Conservation (phyloP, 1,140 invertebrate genomes). For the Drosophila gunungcola region DNA sequence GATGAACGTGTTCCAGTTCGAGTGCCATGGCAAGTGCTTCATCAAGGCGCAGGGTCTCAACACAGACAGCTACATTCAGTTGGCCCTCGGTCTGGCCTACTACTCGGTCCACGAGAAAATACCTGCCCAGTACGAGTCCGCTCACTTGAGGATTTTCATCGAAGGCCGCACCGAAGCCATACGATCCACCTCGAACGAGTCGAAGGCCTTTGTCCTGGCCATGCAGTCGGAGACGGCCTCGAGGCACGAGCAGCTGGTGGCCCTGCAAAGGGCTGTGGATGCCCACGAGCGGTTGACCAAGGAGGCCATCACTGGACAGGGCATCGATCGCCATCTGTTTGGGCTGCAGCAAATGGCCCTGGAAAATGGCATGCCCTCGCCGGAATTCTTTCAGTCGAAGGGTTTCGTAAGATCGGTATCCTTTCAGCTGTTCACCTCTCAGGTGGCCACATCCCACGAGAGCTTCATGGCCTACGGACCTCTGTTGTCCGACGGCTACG, state of each 20-base stretch:
- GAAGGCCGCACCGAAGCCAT: conserved; percentile 96
- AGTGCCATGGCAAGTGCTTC: conserved; percentile 91
- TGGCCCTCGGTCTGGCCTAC: conserved; percentile 95
- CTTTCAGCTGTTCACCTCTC: conserved; percentile 93
- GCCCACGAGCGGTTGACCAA: conserved; percentile 92
- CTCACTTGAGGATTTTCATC: conserved; percentile 91
- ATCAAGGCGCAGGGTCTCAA: conserved; percentile 92
- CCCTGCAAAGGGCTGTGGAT: conserved; percentile 90
- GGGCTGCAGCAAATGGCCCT: conserved; percentile 93
- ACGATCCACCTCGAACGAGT: conserved; percentile 92
- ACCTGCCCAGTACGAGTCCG: conserved; percentile 95
- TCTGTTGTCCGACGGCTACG: conserved; percentile 90
- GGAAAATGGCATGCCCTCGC: conserved; percentile 90
- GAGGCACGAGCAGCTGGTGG: conserved; percentile 28
- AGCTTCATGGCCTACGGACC: conserved; percentile 94
- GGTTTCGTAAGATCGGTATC: conserved; percentile 89
- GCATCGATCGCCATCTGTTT: conserved; percentile 94
- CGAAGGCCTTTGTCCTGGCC: conserved; percentile 89
- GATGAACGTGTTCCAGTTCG: conserved; percentile 89
- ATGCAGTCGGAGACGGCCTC: conserved; percentile 87
- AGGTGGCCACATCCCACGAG: conserved; percentile 90
- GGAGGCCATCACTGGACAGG: conserved; percentile 91
- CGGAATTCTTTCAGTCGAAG: conserved; percentile 90
- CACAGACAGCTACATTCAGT: conserved; percentile 96
- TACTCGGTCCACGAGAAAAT: conserved; percentile 91